phyloP scores from a whole-genome alignment of 2,797 vertebrate genomes.

The Gadopsis bispinosus region DNA sequence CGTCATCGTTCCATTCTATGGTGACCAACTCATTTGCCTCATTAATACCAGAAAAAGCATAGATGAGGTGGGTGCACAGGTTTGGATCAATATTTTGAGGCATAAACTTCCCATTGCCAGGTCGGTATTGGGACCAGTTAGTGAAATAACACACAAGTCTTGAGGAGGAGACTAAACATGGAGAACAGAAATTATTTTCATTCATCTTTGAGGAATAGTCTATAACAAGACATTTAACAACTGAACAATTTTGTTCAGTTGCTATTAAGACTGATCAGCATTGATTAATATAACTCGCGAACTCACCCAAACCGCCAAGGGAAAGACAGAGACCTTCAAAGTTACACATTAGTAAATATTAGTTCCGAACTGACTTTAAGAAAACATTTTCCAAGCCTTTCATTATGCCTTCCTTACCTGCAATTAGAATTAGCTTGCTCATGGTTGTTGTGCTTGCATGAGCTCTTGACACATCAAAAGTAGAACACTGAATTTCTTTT shows the following conservation, averaged over 20 bases:
- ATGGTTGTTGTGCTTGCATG: slow-evolving; percentile 33
- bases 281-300: background rate
- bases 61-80: slow-evolving; percentile 90
- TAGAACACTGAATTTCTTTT: background rate
- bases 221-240: background rate
- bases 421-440: slow-evolving; percentile 48
- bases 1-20: slow-evolving; percentile 82
- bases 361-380: background rate
- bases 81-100: slow-evolving; percentile 84
- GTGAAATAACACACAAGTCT: slow-evolving; percentile 89
- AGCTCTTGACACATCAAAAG: background rate
- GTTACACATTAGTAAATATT: slow-evolving; percentile 27
- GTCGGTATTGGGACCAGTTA: slow-evolving; percentile 86
- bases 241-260: background rate
- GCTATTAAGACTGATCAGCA: background rate
- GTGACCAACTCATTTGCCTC: slow-evolving; percentile 77
- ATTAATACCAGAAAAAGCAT: slow-evolving; percentile 87
- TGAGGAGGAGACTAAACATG: slow-evolving; percentile 75
- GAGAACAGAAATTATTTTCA: background rate
- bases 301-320: slow-evolving; percentile 69
- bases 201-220: background rate
- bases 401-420: slow-evolving; percentile 62
- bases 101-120: slow-evolving; percentile 71
- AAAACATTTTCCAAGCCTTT: background rate
- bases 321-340: slow-evolving; percentile 66